Base-by-base conservation (phyloP, 53 echinoderm and acorn worm species). In the Stichopus horrens region DNA sequence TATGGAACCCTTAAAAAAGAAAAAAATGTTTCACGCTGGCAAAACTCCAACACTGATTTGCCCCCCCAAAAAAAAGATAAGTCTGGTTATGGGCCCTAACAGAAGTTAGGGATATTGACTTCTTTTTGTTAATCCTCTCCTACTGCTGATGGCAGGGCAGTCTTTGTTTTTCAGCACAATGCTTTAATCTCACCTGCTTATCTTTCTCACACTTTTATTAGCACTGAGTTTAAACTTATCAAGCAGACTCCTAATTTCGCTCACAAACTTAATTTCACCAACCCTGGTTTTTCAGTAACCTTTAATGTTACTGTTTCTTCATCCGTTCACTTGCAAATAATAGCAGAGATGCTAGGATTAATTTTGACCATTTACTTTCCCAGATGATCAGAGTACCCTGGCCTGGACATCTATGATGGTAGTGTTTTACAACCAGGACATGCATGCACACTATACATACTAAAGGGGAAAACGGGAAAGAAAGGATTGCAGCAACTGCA, bases 231-330 rank as follows among this genome's bases (percentile, higher is more conserved):
- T 59, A 77, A 52, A 77, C 54, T 51, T 81, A 20, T 57, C 58
- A 75, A 81, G 58, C 57, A 56, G 81, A 81, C 21, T 22, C 81
- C 52, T 20, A 13, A 71, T 58, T 14, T 58, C 81, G 7, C 20
- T 18, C 8, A 81, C 81, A 81, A 81, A 81, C 81, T 81, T 57
- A 81, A 56, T 58, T 81, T 81, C 58, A 58, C 55, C 57, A 81
- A 81, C 19, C 57, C 57, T 5, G n/a, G 57, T 56, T 81, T n/a
- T 19, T 81, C 58, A 21, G 21, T 56, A 21, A 7, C 81, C 19
- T 37, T 2, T 8, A 58, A 57, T 54, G 7, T 21, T 56, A 22
- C 57, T 57, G 21, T 23, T 74, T 23, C 52, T 20, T 56, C 56
- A 56, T 81, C 21, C 7, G 6, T 81, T 13, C 16, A 57, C 56